A percentile compares a stretch with the other conserved stretches of the same genome.
Evolutionary conservation across 2,888 invertebrate species (phyloP).

Genomic region (Microchrysa polita): DNA sequence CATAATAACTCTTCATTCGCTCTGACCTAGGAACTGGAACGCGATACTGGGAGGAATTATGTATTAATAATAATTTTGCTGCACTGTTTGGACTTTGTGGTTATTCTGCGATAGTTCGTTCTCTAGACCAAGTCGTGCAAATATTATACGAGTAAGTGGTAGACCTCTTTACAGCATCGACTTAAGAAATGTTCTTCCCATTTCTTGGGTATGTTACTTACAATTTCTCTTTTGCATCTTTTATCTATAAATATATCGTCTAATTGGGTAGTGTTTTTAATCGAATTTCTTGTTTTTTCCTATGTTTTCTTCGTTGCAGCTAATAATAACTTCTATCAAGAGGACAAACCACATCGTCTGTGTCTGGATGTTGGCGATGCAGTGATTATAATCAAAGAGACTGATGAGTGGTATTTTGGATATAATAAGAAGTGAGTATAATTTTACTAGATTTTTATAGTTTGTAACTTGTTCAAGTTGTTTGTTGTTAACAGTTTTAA

Average conservation of each 20-base stretch:
- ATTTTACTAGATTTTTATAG: no score
- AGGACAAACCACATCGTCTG: constrained; percentile 62
- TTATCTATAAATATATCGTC: not conserved
- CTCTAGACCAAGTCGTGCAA: no score
- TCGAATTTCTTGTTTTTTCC: constrained; percentile 3
- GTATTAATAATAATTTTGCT: not conserved
- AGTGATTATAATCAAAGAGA: constrained; percentile 62
- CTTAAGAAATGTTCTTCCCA: not conserved
- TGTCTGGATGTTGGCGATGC: constrained; percentile 63
- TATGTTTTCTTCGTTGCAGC: constrained; percentile 54
- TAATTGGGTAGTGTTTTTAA: constrained; percentile 24
- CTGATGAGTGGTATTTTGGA: constrained; percentile 64
- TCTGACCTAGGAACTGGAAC: no score
- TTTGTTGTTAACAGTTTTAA: no score
- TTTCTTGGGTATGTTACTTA: not conserved
- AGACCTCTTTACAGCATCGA: no score
- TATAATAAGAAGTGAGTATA: constrained; percentile 62
- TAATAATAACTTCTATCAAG: constrained; percentile 64
- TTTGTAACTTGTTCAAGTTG: no score
- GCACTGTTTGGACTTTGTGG: not conserved
- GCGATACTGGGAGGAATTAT: not conserved
- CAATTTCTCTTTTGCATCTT: not conserved
- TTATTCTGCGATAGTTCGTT: not conserved
- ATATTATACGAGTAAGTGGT: no score
- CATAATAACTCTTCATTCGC: no score